Percentiles rank a stretch among this genome's conserved stretches.
These are phyloP conservation scores for Bubo bubo DNA, from an alignment of 2,113 vertebrate genomes.

Conservation along the genomic window DNA sequence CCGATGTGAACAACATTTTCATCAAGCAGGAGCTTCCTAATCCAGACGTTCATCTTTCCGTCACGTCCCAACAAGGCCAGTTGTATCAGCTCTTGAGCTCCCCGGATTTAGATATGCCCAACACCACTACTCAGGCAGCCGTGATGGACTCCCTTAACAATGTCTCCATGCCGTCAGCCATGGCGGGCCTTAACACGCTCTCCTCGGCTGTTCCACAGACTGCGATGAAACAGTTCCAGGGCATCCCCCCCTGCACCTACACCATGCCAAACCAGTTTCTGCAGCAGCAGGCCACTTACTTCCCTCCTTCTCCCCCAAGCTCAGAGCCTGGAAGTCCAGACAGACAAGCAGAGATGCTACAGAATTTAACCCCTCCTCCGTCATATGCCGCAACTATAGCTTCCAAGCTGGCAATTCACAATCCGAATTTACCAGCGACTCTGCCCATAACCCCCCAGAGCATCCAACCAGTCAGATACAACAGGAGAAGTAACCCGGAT, in stretches of 20 bases:
- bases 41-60: slow-evolving; percentile 82
- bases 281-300: slow-evolving; percentile 83
- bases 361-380: slow-evolving; percentile 90
- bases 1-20: slow-evolving; percentile 81
- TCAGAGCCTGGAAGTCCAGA: slow-evolving; percentile 94
- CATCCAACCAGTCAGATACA: slow-evolving; percentile 82
- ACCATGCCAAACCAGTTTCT: slow-evolving; percentile 79
- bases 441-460: slow-evolving; percentile 81
- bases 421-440: slow-evolving; percentile 75
- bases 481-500: slow-evolving; percentile 93
- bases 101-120: slow-evolving; percentile 87
- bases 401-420: slow-evolving; percentile 88
- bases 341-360: slow-evolving; percentile 87
- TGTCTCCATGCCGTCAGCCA: slow-evolving; percentile 78
- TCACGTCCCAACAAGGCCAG: slow-evolving; percentile 86
- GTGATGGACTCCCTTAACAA: slow-evolving; percentile 81
- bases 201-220: slow-evolving; percentile 78
- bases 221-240: slow-evolving; percentile 79
- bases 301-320: slow-evolving; percentile 93
- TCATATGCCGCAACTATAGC: slow-evolving; percentile 93
- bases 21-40: slow-evolving; percentile 93
- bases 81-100: slow-evolving; percentile 92
- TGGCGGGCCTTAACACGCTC: slow-evolving; percentile 81
- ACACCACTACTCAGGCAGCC: slow-evolving; percentile 76
- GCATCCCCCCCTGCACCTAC: slow-evolving; percentile 81